phyloP scores from a whole-genome alignment of 2,113 vertebrate species.

The Trogon surrucura region DNA sequence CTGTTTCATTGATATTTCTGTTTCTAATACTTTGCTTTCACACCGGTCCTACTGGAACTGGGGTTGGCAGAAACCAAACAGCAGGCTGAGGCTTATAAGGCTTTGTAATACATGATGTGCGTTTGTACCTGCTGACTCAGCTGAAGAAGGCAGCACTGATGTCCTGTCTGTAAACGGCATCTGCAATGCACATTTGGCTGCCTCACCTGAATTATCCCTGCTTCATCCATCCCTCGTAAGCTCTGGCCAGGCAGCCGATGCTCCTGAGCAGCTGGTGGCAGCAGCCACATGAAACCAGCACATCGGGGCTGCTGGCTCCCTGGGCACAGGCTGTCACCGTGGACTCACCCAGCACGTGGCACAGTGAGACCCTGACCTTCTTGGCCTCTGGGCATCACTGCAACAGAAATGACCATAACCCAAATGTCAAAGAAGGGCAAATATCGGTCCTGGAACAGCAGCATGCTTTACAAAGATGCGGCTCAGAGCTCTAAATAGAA shows the following conservation, averaged over 20 bases:
- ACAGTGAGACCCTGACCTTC: rapidly evolving
- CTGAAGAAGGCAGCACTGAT: not conserved
- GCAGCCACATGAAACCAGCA: not conserved
- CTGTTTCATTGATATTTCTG: not conserved
- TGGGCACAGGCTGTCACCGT: not conserved
- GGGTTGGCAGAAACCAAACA: not conserved
- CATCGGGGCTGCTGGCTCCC: not conserved
- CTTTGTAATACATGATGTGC: not conserved
- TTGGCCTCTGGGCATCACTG: not conserved
- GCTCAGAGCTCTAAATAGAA: not conserved
- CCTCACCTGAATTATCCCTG: not conserved
- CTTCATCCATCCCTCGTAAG: not conserved
- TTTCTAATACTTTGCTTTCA: not conserved
- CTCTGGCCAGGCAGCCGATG: rapidly evolving
- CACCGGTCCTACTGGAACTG: not conserved
- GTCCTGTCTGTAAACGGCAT: not conserved
- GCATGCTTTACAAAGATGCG: rapidly evolving
- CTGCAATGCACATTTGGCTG: not conserved
- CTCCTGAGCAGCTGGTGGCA: not conserved
- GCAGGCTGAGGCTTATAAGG: not conserved
- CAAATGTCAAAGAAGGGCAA: not conserved
- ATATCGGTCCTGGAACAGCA: not conserved
- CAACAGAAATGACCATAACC: not conserved
- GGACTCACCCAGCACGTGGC: not conserved
- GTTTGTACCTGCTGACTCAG: not conserved